A percentile compares a stretch with the other conserved stretches of the same genome.
Evolutionary conservation across 2,797 vertebrate species (phyloP).

Genomic region (Dicrostonyx torquatus): DNA sequence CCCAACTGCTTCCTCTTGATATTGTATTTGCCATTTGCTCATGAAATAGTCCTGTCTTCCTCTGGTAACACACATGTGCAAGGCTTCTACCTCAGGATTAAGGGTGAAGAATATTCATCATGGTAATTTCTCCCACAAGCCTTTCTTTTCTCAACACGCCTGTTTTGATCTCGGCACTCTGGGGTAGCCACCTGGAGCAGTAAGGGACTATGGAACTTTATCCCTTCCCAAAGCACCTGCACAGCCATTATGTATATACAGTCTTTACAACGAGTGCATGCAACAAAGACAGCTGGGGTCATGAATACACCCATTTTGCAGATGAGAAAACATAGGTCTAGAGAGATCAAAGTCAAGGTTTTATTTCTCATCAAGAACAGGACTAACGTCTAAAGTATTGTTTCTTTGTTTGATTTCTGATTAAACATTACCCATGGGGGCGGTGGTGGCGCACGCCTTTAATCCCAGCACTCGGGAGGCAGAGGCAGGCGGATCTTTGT

Average conservation of each 20-base stretch:
- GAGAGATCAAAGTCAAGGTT: slow-evolving; percentile 16
- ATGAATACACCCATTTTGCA: slow-evolving; percentile 1
- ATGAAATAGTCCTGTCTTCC: slow-evolving; percentile 47
- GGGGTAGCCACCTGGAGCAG: not conserved
- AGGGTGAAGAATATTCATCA: slow-evolving; percentile 54
- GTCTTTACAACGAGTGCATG: not conserved
- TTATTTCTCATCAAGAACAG: not conserved
- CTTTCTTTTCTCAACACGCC: not conserved
- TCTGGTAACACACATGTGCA: not conserved
- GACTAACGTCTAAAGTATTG: not conserved
- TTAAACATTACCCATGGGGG: not conserved
- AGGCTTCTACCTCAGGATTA: slow-evolving; percentile 51
- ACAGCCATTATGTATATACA: not conserved
- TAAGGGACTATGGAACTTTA: not conserved
- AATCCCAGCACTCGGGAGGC: too few species aligned
- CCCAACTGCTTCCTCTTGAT: slow-evolving; percentile 18
- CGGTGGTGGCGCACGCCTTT: too few species aligned
- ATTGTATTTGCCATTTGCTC: not conserved
- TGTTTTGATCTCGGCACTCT: slow-evolving; percentile 13
- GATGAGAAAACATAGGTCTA: slow-evolving; percentile 2
- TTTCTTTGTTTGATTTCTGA: not conserved
- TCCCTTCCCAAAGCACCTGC: not conserved
- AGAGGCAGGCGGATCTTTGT: too few species aligned
- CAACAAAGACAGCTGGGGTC: not conserved
- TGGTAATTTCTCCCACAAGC: slow-evolving; percentile 10